Evolutionary conservation across 2,113 vertebrate species (phyloP).

Genomic region (Caloenas nicobarica): DNA sequence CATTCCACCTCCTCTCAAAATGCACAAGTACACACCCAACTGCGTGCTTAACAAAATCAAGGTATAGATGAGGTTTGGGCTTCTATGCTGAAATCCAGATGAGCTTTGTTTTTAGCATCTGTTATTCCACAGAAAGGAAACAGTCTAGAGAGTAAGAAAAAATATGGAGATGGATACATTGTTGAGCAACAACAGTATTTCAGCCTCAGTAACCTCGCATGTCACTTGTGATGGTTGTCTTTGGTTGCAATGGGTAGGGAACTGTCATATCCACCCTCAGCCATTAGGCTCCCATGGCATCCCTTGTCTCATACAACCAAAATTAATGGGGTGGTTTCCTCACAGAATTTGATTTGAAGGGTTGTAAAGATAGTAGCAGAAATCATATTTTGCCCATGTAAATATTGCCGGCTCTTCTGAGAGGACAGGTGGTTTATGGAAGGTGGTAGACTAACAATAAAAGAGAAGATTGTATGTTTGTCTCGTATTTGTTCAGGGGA

Average conservation of each 20-base stretch:
- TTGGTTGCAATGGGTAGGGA: background rate
- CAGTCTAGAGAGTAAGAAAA: background rate
- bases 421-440: background rate
- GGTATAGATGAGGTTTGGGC: background rate
- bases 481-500: background rate
- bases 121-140: background rate
- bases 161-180: background rate
- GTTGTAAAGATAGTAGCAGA: background rate
- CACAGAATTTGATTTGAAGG: background rate
- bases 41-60: background rate
- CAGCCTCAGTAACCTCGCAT: background rate
- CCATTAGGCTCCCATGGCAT: background rate
- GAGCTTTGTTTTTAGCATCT: background rate
- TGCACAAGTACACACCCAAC: rapidly evolving
- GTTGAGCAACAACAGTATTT: background rate
- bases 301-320: background rate
- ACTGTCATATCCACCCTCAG: background rate
- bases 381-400: background rate
- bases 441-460: background rate
- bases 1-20: background rate
- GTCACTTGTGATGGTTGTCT: background rate
- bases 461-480: background rate
- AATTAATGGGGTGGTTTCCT: background rate
- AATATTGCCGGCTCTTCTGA: background rate
- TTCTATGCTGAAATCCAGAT: background rate